phyloP scores from a whole-genome alignment of 2,888 invertebrate genomes.

The Coenonympha glycerion region DNA sequence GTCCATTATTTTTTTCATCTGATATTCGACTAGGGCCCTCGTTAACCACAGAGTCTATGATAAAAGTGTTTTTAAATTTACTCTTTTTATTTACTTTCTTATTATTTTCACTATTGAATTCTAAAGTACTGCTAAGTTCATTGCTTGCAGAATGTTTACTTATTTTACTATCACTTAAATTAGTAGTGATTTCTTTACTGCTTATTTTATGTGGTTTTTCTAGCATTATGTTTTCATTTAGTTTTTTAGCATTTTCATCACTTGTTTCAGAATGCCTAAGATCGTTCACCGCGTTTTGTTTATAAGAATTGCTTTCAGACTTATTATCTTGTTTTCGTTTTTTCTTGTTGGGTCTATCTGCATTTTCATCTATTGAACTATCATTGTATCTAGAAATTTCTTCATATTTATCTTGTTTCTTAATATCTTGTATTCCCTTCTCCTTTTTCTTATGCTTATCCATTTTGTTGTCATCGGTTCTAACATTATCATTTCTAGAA shows the following conservation, averaged over 20 bases:
- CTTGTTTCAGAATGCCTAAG: constrained; percentile 20
- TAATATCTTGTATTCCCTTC: constrained; percentile 27
- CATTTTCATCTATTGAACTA: constrained; percentile 9
- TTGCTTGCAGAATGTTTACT: not conserved
- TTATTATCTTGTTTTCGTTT: constrained; percentile 16
- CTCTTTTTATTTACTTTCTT: constrained; percentile 38
- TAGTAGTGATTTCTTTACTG: not conserved
- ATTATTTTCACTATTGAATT: constrained; percentile 19
- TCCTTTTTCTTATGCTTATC: constrained; percentile 22
- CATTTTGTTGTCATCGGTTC: constrained; percentile 6
- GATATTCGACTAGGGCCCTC: constrained; percentile 39
- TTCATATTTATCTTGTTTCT: constrained; percentile 26
- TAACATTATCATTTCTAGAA: constrained; percentile 19
- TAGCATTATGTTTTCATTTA: constrained; percentile 42
- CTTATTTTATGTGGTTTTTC: not conserved
- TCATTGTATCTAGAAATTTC: constrained; percentile 23
- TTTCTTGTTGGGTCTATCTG: constrained; percentile 24
- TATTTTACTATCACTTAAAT: not conserved
- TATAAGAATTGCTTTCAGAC: not conserved
- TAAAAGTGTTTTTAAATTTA: constrained; percentile 38
- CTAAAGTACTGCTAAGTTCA: constrained; percentile 14
- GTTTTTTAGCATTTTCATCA: not conserved
- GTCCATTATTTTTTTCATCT: constrained; percentile 16
- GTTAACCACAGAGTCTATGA: constrained; percentile 40
- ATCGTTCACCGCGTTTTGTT: not conserved